A percentile compares a stretch with the other conserved stretches of the same genome.
These are phyloP conservation scores for Dunckerocampus dactyliophorus DNA, from an alignment of 2,113 vertebrate species.

Conservation along the genomic window DNA sequence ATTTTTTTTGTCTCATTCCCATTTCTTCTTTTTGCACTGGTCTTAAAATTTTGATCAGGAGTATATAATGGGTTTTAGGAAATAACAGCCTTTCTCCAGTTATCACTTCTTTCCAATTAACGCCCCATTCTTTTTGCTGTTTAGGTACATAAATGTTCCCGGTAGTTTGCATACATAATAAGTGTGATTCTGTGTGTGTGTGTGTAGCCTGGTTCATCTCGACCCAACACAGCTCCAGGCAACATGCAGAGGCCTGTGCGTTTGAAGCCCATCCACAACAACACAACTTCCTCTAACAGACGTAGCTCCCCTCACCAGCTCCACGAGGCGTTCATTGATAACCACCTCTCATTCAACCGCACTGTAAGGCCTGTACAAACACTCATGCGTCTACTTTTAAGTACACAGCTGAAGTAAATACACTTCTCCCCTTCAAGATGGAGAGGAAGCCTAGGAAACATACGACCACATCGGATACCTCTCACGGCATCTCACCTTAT, in stretches of 20 bases:
- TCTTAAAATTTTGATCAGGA: too few relatives aligned
- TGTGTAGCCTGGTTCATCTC: slow-evolving; percentile 68
- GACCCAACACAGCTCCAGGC: slow-evolving; percentile 84
- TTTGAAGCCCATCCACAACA: slow-evolving; percentile 74
- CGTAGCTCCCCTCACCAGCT: slow-evolving; percentile 60
- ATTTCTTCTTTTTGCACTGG: too few relatives aligned
- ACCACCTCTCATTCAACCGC: slow-evolving; percentile 49
- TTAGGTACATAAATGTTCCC: too few relatives aligned
- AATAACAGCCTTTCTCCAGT: too few relatives aligned
- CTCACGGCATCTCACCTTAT: slow-evolving; percentile 66
- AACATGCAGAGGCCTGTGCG: slow-evolving; percentile 73
- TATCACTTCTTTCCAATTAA: too few relatives aligned
- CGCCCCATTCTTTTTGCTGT: too few relatives aligned
- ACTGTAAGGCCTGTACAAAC: slow-evolving; percentile 61
- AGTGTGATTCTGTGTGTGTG: too few relatives aligned
- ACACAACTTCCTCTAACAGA: slow-evolving; percentile 43
- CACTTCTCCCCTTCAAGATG: slow-evolving; percentile 65
- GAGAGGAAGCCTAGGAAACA: slow-evolving; percentile 62
- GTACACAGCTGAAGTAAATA: not conserved
- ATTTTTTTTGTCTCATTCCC: too few relatives aligned
- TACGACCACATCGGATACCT: slow-evolving; percentile 48
- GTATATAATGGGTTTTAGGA: too few relatives aligned
- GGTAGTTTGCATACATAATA: too few relatives aligned
- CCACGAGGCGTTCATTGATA: slow-evolving; percentile 49
- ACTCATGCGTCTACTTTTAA: not conserved